phyloP scores from a whole-genome alignment of 2,113 vertebrate species.

The Globicephala melas region DNA sequence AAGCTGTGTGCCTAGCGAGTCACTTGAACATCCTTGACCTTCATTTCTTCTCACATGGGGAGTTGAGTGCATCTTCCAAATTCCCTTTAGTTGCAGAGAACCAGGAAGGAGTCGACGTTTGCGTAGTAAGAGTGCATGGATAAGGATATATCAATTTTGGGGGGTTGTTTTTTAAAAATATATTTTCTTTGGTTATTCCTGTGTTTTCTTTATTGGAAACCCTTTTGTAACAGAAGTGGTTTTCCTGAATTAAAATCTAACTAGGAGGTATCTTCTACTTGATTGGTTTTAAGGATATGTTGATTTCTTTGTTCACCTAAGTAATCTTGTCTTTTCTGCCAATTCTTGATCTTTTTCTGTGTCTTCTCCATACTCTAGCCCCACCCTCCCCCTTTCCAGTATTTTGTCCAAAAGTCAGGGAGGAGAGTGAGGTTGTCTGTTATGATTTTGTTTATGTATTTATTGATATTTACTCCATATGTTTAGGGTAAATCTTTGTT shows the following conservation, averaged over 20 bases:
- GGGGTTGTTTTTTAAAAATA: background rate
- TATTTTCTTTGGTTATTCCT: constrained; percentile 11
- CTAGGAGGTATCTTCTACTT: background rate
- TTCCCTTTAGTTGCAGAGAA: background rate
- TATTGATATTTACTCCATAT: background rate
- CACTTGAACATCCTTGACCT: background rate
- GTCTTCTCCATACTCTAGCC: background rate
- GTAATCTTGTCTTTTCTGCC: background rate
- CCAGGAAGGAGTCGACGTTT: background rate
- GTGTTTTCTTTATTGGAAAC: constrained; percentile 8
- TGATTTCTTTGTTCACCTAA: background rate
- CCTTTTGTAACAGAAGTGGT: background rate
- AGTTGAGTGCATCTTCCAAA: background rate
- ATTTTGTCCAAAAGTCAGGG: constrained; percentile 26
- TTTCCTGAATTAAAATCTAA: constrained; percentile 19
- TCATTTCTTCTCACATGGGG: background rate
- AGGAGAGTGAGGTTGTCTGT: background rate
- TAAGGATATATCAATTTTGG: background rate
- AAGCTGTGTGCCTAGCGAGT: background rate
- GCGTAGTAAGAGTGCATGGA: background rate
- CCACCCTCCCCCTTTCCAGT: background rate
- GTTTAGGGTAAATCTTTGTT: background rate
- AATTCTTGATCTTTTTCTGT: background rate
- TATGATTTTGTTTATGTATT: background rate
- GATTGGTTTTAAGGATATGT: background rate